Conservation (phyloP, 2,888 invertebrate genomes). For the Sinhomidia bicolor region DNA sequence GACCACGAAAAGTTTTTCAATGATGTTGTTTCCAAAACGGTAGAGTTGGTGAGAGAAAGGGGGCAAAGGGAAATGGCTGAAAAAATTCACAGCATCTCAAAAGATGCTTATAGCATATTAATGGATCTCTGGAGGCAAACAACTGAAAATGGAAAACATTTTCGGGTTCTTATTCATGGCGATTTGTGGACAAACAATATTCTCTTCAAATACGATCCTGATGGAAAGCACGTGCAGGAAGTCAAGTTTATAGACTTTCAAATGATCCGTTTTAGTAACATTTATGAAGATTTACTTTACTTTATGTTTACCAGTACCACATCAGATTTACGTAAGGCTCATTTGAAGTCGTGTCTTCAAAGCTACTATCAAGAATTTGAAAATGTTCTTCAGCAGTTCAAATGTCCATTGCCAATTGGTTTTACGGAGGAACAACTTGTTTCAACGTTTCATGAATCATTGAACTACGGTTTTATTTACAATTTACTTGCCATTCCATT, state of each 20-base stretch:
- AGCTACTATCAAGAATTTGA: slow-evolving; percentile 29
- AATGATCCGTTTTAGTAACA: slow-evolving; percentile 63
- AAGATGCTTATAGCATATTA: background rate
- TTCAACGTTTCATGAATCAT: slow-evolving; percentile 14
- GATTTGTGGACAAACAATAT: slow-evolving; percentile 78
- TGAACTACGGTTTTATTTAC: slow-evolving; percentile 38
- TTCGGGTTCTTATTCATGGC: slow-evolving; percentile 75
- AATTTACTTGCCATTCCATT: slow-evolving; percentile 30
- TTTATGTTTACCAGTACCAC: slow-evolving; percentile 75
- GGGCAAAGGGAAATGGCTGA: background rate
- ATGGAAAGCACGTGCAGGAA: slow-evolving; percentile 55
- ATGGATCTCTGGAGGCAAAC: slow-evolving; percentile 18
- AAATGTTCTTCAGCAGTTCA: background rate
- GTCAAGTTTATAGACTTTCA: slow-evolving; percentile 77
- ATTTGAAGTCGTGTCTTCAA: slow-evolving; percentile 28
- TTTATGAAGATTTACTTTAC: slow-evolving; percentile 76
- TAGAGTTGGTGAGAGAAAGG: background rate
- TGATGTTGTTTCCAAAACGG: background rate
- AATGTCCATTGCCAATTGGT: background rate
- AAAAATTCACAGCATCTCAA: background rate
- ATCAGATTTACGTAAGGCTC: slow-evolving; percentile 65
- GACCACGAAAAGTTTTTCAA: background rate
- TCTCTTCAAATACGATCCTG: slow-evolving; percentile 63
- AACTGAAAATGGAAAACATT: slow-evolving; percentile 31
- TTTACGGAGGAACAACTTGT: background rate